phyloP scores from a whole-genome alignment of 2,113 vertebrate species.

The Picathartes gymnocephalus region DNA sequence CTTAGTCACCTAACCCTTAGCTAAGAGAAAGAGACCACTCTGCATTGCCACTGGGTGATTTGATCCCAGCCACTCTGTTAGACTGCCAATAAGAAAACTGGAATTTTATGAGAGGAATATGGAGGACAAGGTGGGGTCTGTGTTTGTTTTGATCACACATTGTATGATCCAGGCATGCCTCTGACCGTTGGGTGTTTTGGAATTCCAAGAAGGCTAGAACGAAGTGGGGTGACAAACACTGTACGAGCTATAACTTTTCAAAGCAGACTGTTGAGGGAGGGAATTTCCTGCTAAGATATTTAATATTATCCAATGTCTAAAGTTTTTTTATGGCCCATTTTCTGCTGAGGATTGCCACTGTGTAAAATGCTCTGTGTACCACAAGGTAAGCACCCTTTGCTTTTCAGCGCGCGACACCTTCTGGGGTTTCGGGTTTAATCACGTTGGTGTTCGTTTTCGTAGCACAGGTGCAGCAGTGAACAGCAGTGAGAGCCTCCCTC shows the following conservation, averaged over 20 bases:
- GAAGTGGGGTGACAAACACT: background rate
- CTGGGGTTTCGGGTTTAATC: slow-evolving; percentile 83
- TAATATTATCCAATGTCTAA: background rate
- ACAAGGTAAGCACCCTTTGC: too few species aligned
- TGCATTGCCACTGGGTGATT: background rate
- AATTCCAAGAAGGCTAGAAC: background rate
- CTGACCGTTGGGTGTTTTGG: background rate
- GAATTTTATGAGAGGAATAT: background rate
- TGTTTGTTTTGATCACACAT: background rate
- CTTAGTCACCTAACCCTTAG: background rate
- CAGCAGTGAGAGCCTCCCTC: slow-evolving; percentile 98
- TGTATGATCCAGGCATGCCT: background rate
- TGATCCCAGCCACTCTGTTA: background rate
- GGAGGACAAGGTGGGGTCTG: background rate
- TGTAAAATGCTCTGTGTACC: background rate
- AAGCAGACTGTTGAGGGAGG: background rate
- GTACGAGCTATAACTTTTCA: background rate
- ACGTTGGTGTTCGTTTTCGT: slow-evolving; percentile 90
- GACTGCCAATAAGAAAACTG: background rate
- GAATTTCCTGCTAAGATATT: background rate
- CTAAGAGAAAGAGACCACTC: background rate
- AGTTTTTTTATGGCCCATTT: background rate
- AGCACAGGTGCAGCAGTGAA: slow-evolving; percentile 99
- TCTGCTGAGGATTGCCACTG: background rate
- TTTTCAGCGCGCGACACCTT: accelerated